Percentiles rank a stretch among this genome's conserved stretches.
Evolutionary conservation across 2,113 vertebrate species (phyloP).

Genomic region (Etheostoma spectabile): DNA sequence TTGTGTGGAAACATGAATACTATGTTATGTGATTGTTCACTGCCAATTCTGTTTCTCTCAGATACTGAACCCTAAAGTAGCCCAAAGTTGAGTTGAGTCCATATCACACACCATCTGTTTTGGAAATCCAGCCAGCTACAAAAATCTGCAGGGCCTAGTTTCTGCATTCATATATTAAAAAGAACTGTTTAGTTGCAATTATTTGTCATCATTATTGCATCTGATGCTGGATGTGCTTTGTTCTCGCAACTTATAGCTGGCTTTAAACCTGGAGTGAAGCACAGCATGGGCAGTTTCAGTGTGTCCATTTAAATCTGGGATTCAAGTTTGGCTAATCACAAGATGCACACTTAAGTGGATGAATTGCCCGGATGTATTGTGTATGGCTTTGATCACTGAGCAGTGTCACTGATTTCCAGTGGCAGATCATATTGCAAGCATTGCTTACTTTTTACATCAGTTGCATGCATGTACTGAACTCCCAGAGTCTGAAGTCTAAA

Average conservation of each 20-base stretch:
- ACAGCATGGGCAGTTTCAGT: constrained; percentile 4
- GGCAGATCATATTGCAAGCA: constrained; percentile 32
- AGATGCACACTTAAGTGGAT: constrained; percentile 26
- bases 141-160: constrained; percentile 38
- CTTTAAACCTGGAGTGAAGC: constrained; percentile 11
- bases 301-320: constrained; percentile 31
- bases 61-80: constrained; percentile 65
- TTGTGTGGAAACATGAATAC: constrained; percentile 61
- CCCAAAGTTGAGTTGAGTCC: constrained; percentile 61
- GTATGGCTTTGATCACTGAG: constrained; percentile 44
- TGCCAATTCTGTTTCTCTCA: constrained; percentile 66
- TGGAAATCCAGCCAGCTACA: constrained; percentile 55
- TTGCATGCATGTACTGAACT: background rate
- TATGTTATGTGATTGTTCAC: constrained; percentile 56
- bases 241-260: constrained; percentile 25
- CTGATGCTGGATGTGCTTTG: constrained; percentile 17
- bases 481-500: background rate
- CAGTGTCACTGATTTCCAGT: constrained; percentile 30
- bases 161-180: constrained; percentile 25
- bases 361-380: constrained; percentile 25
- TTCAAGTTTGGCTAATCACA: constrained; percentile 35
- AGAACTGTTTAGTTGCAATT: constrained; percentile 30
- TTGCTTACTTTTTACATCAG: constrained; percentile 16
- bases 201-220: constrained; percentile 38
- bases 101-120: constrained; percentile 74